Evolutionary conservation across 2,797 vertebrate species (phyloP).

Genomic region (Anisognathus igniventris): DNA sequence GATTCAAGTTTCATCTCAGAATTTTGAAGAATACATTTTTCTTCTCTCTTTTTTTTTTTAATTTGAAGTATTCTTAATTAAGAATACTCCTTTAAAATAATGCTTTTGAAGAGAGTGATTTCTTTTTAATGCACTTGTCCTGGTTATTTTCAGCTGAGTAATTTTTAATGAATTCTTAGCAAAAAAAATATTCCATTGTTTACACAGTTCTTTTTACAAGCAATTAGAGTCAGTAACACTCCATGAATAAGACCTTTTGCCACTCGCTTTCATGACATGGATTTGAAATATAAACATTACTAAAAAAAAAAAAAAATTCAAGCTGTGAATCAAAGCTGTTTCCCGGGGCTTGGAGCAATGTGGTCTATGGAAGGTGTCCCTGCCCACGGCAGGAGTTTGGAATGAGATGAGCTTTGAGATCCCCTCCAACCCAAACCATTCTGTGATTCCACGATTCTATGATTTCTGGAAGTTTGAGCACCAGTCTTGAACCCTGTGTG

Average conservation of each 20-base stretch:
- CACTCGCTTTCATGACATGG: background rate
- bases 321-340: background rate
- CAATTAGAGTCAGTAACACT: background rate
- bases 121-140: background rate
- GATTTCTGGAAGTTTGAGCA: background rate
- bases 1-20: background rate
- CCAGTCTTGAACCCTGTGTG: background rate
- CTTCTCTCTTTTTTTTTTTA: background rate
- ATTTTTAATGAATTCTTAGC: background rate
- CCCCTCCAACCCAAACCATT: background rate
- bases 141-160: background rate
- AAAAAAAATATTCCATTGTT: slow-evolving; percentile 7
- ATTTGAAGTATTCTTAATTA: background rate
- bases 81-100: background rate
- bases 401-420: background rate
- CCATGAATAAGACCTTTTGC: background rate
- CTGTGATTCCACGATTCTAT: background rate
- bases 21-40: background rate
- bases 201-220: background rate
- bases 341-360: background rate
- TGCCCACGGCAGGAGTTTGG: background rate
- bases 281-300: background rate
- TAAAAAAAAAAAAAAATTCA: background rate
- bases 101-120: background rate
- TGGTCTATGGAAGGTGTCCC: background rate